These are phyloP conservation scores for Drosophila ohnishii DNA, from an alignment of 1,140 invertebrate species.

Conservation along the genomic window DNA sequence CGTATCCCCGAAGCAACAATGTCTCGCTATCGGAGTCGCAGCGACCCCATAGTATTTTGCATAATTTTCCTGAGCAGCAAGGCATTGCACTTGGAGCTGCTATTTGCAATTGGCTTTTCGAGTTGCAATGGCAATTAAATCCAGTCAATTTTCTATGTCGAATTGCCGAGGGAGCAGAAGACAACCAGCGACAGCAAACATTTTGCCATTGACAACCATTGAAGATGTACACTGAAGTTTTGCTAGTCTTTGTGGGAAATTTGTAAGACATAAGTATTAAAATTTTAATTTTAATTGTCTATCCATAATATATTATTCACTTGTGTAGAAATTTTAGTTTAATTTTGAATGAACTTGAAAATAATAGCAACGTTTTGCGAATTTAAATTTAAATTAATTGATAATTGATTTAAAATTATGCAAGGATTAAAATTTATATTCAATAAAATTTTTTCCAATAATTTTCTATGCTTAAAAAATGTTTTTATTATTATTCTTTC, in stretches of 20 bases:
- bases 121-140: slow-evolving; percentile 69
- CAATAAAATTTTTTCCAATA: too few species aligned
- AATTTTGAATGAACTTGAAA: too few species aligned
- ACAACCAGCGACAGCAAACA: slow-evolving; percentile 41
- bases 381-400: too few species aligned
- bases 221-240: slow-evolving; percentile 7
- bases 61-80: slow-evolving; percentile 54
- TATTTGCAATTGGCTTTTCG: slow-evolving; percentile 21
- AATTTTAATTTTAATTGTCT: not conserved
- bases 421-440: too few species aligned
- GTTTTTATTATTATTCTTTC: too few species aligned
- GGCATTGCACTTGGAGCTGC: slow-evolving; percentile 60
- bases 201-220: slow-evolving; percentile 45
- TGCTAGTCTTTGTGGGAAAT: not conserved
- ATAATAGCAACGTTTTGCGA: too few species aligned
- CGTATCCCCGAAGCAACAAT: slow-evolving; percentile 27
- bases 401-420: too few species aligned
- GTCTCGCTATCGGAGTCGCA: not conserved
- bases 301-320: too few species aligned
- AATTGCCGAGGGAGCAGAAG: slow-evolving; percentile 40
- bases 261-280: not conserved
- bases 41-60: slow-evolving; percentile 47
- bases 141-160: slow-evolving; percentile 61
- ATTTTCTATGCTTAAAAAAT: too few species aligned
- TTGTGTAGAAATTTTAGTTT: too few species aligned